Percentiles rank a stretch among this genome's conserved stretches.
Evolutionary conservation across 92 coral and sea anemone species (phyloP).

Genomic region (Hydrozoanthus gracilis): DNA sequence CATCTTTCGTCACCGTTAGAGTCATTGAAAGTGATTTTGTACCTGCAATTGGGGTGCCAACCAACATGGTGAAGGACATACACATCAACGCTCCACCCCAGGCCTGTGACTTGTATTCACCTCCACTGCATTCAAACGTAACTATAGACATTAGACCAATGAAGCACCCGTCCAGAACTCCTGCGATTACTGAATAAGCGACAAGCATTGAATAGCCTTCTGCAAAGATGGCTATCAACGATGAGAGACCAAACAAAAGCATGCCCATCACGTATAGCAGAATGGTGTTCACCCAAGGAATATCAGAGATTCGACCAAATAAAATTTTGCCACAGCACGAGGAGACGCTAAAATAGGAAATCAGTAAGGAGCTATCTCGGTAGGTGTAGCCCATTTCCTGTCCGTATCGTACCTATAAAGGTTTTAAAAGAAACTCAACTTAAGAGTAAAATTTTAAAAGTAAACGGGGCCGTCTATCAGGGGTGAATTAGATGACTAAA

Average conservation of each 20-base stretch:
- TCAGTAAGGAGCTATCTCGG: conserved; percentile 86
- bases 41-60: conserved; percentile 98
- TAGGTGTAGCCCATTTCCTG: conserved; percentile 86
- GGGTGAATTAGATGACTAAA: too few relatives aligned
- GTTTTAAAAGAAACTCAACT: not conserved
- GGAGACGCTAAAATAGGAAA: conserved; percentile 84
- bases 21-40: not conserved
- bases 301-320: conserved; percentile 88
- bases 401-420: conserved; percentile 79
- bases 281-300: conserved; percentile 70
- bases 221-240: conserved; percentile 75
- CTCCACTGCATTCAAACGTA: conserved; percentile 88
- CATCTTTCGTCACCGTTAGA: too few relatives aligned
- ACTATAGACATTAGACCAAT: conserved; percentile 98
- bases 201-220: conserved; percentile 83
- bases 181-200: conserved; percentile 78
- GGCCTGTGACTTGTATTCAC: conserved; percentile 83
- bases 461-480: too few relatives aligned
- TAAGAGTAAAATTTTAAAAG: not conserved
- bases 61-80: conserved; percentile 88
- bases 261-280: conserved; percentile 76
- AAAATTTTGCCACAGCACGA: conserved; percentile 90
- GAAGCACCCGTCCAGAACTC: conserved; percentile 92
- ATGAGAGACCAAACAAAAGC: conserved; percentile 87
- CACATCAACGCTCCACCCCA: conserved; percentile 97